A percentile compares a stretch with the other conserved stretches of the same genome.
Conservation (phyloP, 1,140 invertebrate genomes). For the Forficula auricularia region DNA sequence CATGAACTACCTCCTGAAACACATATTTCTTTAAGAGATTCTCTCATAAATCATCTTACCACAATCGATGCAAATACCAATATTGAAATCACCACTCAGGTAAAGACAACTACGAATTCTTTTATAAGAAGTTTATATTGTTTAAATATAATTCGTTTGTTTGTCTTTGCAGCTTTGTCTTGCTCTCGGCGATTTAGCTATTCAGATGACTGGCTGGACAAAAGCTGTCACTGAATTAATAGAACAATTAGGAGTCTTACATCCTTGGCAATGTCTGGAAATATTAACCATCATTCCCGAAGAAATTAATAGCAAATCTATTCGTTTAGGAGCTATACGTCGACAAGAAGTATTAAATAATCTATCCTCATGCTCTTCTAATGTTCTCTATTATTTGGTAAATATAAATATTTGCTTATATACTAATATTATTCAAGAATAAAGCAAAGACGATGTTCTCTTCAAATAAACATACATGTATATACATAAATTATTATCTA, state of each 20-base stretch:
- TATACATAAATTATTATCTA: too few relatives aligned
- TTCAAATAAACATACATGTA: too few relatives aligned
- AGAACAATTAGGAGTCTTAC: constrained; percentile 40
- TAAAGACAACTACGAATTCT: constrained; percentile 17
- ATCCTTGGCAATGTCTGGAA: constrained; percentile 69
- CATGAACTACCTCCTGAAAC: constrained; percentile 78
- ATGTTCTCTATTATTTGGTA: constrained; percentile 57
- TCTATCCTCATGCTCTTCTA: constrained; percentile 44
- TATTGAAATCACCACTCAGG: constrained; percentile 73
- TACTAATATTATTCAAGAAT: too few relatives aligned
- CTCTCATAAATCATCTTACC: constrained; percentile 74
- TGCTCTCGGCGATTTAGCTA: constrained; percentile 76
- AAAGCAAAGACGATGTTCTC: too few relatives aligned
- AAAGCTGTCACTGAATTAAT: constrained; percentile 74
- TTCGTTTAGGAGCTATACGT: constrained; percentile 80
- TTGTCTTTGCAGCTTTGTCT: constrained; percentile 54
- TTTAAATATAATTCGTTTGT: not conserved
- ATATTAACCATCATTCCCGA: constrained; percentile 88
- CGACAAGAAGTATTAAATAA: constrained; percentile 64
- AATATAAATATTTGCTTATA: too few relatives aligned
- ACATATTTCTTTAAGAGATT: constrained; percentile 73
- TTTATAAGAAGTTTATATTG: constrained; percentile 6
- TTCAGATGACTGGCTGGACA: constrained; percentile 89
- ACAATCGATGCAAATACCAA: constrained; percentile 67
- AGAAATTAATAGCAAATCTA: constrained; percentile 68